Conservation (phyloP, 1,140 invertebrate genomes). For the Drosophila miranda region DNA sequence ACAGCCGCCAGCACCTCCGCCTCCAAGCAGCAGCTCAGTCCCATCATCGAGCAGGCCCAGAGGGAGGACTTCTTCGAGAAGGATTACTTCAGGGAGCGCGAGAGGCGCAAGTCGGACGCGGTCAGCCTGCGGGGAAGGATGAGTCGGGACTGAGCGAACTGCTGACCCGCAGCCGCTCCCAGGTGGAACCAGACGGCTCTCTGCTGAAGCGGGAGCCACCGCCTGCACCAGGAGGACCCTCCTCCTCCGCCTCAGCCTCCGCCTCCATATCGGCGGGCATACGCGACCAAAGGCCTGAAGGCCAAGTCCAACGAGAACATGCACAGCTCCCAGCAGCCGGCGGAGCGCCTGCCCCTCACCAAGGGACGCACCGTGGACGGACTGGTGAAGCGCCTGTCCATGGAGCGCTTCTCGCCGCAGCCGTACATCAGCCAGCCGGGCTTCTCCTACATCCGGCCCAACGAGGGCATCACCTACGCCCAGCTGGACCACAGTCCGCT, state of each 20-base stretch:
- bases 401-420: conserved; percentile 86
- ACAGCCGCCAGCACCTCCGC: conserved; percentile 68
- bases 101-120: conserved; percentile 77
- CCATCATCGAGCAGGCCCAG: conserved; percentile 88
- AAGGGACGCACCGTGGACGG: conserved; percentile 86
- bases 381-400: conserved; percentile 86
- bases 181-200: conserved; percentile 64
- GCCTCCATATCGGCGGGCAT: conserved; percentile 83
- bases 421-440: conserved; percentile 83
- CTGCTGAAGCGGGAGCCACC: conserved; percentile 64
- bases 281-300: conserved; percentile 78
- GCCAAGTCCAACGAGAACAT: conserved; percentile 84
- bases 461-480: conserved; percentile 87
- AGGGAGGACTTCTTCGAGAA: conserved; percentile 86
- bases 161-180: conserved; percentile 62
- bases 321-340: conserved; percentile 87
- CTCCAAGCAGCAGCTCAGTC: conserved; percentile 86
- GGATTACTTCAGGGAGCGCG: conserved; percentile 70
- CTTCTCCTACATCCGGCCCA: conserved; percentile 80
- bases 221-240: not conserved
- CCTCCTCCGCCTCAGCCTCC: conserved; percentile 66
- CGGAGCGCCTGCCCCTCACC: conserved; percentile 85
- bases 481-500: conserved; percentile 85
- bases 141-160: conserved; percentile 64
- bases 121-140: conserved; percentile 77